Conservation (phyloP, 2,113 vertebrate genomes). For the Campylomormyrus tamandua region DNA sequence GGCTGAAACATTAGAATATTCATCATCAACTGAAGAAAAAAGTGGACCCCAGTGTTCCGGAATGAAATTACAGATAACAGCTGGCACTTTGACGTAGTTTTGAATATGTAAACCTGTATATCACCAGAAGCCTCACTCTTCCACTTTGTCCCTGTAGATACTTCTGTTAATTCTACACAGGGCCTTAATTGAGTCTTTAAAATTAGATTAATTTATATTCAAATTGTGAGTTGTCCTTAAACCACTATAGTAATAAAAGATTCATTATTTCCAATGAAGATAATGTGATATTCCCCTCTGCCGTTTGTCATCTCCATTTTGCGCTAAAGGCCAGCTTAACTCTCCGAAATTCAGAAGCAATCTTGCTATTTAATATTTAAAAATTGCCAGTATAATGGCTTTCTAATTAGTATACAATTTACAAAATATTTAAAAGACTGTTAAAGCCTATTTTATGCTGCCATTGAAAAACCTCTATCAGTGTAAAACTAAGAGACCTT, state of each 20-base stretch:
- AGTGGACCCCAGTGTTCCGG: not conserved
- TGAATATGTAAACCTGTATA: conserved; percentile 30
- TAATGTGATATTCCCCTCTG: conserved; percentile 45
- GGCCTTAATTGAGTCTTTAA: conserved; percentile 61
- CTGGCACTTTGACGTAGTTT: conserved; percentile 29
- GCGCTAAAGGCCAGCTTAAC: conserved; percentile 17
- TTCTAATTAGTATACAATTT: conserved; percentile 1
- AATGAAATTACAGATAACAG: conserved; percentile 14
- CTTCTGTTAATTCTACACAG: conserved; percentile 65
- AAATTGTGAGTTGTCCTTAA: conserved; percentile 40
- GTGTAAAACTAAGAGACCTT: conserved; percentile 28
- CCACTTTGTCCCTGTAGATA: conserved; percentile 48
- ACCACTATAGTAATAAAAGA: conserved; percentile 50
- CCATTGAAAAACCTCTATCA: not conserved
- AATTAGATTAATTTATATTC: conserved; percentile 63
- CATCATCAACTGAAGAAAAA: not conserved
- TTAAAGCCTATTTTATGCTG: conserved; percentile 9
- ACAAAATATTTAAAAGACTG: not conserved
- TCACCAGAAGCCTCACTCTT: conserved; percentile 28
- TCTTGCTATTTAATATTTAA: conserved; percentile 1
- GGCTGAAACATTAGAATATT: not conserved
- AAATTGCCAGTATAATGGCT: conserved; percentile 5
- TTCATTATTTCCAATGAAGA: conserved; percentile 57
- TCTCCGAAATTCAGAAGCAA: conserved; percentile 1
- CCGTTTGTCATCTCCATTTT: conserved; percentile 26